phyloP scores from a whole-genome alignment of 2,888 invertebrate genomes.

The Oscheius sp. region DNA sequence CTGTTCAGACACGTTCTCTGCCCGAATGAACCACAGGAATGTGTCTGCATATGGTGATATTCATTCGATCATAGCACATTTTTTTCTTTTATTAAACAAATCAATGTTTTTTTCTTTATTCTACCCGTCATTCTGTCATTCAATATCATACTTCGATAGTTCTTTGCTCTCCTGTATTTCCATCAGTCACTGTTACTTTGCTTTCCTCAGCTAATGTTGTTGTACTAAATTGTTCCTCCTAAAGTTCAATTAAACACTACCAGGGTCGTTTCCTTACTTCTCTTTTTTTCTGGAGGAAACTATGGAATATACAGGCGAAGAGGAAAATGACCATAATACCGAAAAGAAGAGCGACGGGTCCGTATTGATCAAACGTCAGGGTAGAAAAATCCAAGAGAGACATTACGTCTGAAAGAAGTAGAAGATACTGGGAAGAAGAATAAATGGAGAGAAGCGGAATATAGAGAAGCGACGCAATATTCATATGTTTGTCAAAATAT shows the following conservation, averaged over 20 bases:
- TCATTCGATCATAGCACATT: not conserved
- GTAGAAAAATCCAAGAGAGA: slow-evolving; percentile 9
- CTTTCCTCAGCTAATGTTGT: not conserved
- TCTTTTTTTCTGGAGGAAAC: not conserved
- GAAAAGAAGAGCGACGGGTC: slow-evolving; percentile 37
- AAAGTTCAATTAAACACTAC: not conserved
- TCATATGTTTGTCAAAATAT: too few relatives aligned
- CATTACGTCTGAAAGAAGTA: too few relatives aligned
- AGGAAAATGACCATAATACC: slow-evolving; percentile 38
- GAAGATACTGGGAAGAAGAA: not conserved
- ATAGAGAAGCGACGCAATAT: not conserved
- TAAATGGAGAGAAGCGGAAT: not conserved
- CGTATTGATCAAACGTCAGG: slow-evolving; percentile 36
- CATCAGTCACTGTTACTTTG: slow-evolving; percentile 3
- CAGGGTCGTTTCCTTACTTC: not conserved
- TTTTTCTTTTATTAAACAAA: not conserved
- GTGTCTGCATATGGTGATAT: not conserved
- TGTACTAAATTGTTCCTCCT: not conserved
- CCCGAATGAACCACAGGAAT: too few relatives aligned
- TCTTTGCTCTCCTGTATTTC: slow-evolving; percentile 3
- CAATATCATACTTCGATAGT: slow-evolving; percentile 1
- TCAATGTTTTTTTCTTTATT: not conserved
- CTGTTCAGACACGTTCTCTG: too few relatives aligned
- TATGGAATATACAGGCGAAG: slow-evolving; percentile 36
- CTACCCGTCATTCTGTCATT: not conserved